Percentiles rank a stretch among this genome's conserved stretches.
Conservation (phyloP, 2,888 invertebrate genomes). For the Leucania comma region DNA sequence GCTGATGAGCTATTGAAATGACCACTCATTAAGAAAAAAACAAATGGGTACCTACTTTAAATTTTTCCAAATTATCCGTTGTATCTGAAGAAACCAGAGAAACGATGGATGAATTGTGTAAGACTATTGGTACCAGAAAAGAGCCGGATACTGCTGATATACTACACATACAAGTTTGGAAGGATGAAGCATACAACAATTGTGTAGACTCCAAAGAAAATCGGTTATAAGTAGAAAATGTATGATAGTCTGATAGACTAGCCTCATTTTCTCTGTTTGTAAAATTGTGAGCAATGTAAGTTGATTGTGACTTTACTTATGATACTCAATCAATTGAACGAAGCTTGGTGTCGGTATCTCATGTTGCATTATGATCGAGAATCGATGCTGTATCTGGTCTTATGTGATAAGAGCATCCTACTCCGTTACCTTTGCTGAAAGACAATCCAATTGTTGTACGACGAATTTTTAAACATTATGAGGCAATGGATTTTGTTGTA, state of each 20-base stretch:
- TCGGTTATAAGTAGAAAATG: too few species aligned
- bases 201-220: too few species aligned
- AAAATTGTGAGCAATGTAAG: too few species aligned
- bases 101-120: too few species aligned
- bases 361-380: neutral
- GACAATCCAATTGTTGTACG: conserved; percentile 14
- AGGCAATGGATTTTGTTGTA: conserved; percentile 4
- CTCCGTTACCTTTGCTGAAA: neutral
- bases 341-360: neutral
- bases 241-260: too few species aligned
- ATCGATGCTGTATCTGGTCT: neutral
- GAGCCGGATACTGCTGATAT: neutral
- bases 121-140: neutral
- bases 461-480: neutral
- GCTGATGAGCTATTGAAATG: too few species aligned
- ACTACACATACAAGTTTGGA: neutral
- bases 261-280: too few species aligned
- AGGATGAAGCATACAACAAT: neutral
- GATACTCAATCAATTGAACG: neutral
- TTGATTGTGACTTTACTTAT: too few species aligned
- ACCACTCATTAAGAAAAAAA: too few species aligned
- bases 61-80: too few species aligned
- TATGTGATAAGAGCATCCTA: neutral
- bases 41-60: too few species aligned
- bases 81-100: too few species aligned